Percentiles rank a stretch among this genome's conserved stretches.
These are phyloP conservation scores for Rhagoletis zephyria DNA, from an alignment of 1,140 invertebrate genomes.

Conservation along the genomic window DNA sequence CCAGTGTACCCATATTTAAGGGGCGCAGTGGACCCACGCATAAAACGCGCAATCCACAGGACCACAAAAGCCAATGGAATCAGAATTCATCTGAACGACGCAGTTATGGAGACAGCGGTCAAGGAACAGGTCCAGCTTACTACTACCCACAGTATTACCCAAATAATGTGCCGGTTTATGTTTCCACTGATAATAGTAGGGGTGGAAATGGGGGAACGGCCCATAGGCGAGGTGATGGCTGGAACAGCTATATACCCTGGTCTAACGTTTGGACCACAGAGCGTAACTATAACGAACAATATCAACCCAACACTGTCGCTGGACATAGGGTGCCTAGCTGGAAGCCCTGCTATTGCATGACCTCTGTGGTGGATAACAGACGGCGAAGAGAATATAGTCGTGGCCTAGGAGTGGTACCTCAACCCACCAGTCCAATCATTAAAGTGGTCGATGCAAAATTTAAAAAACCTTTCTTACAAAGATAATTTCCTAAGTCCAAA, in stretches of 20 bases:
- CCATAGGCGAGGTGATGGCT: constrained; percentile 64
- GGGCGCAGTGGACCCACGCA: constrained; percentile 66
- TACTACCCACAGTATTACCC: constrained; percentile 56
- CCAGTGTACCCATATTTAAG: constrained; percentile 71
- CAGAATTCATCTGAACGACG: constrained; percentile 65
- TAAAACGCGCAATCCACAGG: constrained; percentile 62
- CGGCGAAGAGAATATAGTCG: constrained; percentile 60
- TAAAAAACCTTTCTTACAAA: constrained; percentile 67
- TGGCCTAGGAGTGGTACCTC: background rate
- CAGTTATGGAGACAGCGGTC: constrained; percentile 56
- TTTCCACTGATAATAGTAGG: constrained; percentile 19
- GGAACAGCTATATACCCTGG: constrained; percentile 68
- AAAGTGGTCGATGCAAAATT: constrained; percentile 66
- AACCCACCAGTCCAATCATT: constrained; percentile 58
- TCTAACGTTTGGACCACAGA: constrained; percentile 69
- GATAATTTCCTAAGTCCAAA: constrained; percentile 38
- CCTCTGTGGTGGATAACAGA: constrained; percentile 62
- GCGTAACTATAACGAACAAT: constrained; percentile 62
- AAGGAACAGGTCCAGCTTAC: constrained; percentile 8
- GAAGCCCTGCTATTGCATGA: constrained; percentile 71
- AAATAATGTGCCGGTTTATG: constrained; percentile 56
- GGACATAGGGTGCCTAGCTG: constrained; percentile 62
- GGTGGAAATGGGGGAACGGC: constrained; percentile 54
- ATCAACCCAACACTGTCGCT: constrained; percentile 43
- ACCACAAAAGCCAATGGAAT: constrained; percentile 70